Evolutionary conservation across 2,113 vertebrate genomes (phyloP), one percentile per base, ranked within the genome.

Genomic region (Trinectes maculatus): DNA sequence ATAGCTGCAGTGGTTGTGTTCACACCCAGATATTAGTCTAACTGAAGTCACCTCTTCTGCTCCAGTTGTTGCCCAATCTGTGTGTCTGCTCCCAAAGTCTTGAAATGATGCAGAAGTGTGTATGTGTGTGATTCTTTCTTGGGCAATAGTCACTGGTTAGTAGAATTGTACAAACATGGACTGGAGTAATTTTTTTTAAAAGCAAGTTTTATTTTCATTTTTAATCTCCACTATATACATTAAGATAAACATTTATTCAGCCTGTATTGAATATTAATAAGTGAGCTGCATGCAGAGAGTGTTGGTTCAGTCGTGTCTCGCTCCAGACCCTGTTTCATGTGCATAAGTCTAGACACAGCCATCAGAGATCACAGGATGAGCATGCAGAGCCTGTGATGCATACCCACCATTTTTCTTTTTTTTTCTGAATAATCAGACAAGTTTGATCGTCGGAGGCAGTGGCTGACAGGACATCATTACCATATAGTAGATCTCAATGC

Each of bases 41-140:
- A 49, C 56, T 64, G 63, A n/a, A n/a, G n/a, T n/a, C n/a, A n/a
- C n/a, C 69, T 71, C 81, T 88, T 88, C 85, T 86, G 85, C 86
- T 90, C 81, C 62, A 88, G 79, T 90, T 88, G 79, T 65, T 82
- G 37, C 72, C 79, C 47, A 37, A 63, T 8, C 61, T 67, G 62
- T 60, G 69, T 46, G 36, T 69, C 77, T 61, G 72, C 61, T 63
- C 33, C 60, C 42, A 11, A 9, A 71, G 73, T 68, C 59, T 67
- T 65, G 43, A 85, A 84, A 79, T 77, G 67, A 80, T 62, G 83
- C 56, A 54, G 66, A 77, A 72, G 58, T 82, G 52, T 68, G 62
- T 49, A 1, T 46, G 26, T 67, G 42, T 71, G 47, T 48, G 59
- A 36, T 46, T 39, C 42, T 43, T 33, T 18, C 33, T 37, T 10